phyloP scores from a whole-genome alignment of 2,888 invertebrate genomes.

The Synanthedon andrenaeformis region DNA sequence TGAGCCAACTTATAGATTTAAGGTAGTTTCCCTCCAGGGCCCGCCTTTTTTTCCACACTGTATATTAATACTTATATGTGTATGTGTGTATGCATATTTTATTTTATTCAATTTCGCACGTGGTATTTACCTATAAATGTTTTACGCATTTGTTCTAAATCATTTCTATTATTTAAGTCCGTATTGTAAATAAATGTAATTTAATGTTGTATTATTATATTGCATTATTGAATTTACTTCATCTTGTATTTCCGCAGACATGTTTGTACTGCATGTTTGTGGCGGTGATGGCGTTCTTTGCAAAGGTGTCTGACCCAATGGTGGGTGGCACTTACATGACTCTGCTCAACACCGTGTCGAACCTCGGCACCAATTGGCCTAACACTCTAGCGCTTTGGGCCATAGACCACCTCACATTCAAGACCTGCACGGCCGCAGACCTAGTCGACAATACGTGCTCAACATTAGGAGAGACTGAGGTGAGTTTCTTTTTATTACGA shows the following conservation, averaged over 20 bases:
- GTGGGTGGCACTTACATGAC: conserved; percentile 99
- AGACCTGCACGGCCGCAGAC: conserved; percentile 71
- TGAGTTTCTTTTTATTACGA: conserved; percentile 33
- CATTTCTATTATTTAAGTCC: too few relatives aligned
- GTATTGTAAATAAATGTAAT: too few relatives aligned
- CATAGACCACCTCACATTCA: conserved; percentile 89
- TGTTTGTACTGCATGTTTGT: conserved; percentile 97
- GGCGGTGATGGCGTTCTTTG: conserved; percentile 97
- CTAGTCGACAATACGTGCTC: conserved; percentile 74
- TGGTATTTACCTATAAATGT: too few relatives aligned
- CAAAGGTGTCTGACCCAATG: conserved; percentile 94
- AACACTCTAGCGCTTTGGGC: conserved; percentile 90
- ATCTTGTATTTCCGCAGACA: conserved; percentile 67
- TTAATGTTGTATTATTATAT: too few relatives aligned
- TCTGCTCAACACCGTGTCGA: conserved; percentile 92
- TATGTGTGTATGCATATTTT: too few relatives aligned
- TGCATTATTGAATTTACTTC: too few relatives aligned
- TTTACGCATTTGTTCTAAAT: too few relatives aligned
- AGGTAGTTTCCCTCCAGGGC: too few relatives aligned
- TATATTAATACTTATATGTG: too few relatives aligned
- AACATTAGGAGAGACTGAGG: conserved; percentile 73
- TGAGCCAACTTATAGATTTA: too few relatives aligned
- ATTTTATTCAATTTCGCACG: too few relatives aligned
- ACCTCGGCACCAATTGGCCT: conserved; percentile 99
- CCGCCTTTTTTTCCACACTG: too few relatives aligned